These are phyloP conservation scores for Ramazzottius varieornatus DNA, from an alignment of 2,888 invertebrate species.

Conservation along the genomic window DNA sequence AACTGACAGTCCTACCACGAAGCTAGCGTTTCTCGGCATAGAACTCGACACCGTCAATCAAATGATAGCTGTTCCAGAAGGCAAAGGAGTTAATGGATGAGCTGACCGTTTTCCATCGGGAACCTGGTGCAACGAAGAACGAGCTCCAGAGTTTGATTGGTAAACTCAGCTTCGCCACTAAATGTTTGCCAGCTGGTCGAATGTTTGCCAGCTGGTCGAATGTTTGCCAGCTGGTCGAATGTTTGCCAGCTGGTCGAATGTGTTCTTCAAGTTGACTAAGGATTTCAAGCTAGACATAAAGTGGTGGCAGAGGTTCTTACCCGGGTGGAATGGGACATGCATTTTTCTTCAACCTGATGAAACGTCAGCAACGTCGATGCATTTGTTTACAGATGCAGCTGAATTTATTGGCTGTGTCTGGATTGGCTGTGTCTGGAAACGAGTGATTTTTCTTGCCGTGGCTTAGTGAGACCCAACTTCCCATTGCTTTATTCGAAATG, in stretches of 20 bases:
- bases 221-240: not conserved
- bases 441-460: not conserved
- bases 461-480: no score
- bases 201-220: no score
- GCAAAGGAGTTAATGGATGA: not conserved
- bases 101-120: not conserved
- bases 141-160: not conserved
- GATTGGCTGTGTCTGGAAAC: not conserved
- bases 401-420: not conserved
- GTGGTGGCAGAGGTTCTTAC: slow-evolving; percentile 2
- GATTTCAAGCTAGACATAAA: not conserved
- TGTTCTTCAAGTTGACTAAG: not conserved
- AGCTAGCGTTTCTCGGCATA: not conserved
- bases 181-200: slow-evolving; percentile 4
- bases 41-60: not conserved
- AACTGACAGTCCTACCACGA: not conserved
- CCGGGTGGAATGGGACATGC: not conserved
- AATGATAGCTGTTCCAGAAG: not conserved
- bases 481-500: not conserved
- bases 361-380: not conserved
- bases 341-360: not conserved
- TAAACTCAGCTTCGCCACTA: not conserved
- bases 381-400: not conserved
- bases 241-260: not conserved
- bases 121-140: not conserved